Base-by-base conservation (phyloP, 1,140 invertebrate species). In the Orius laevigatus region DNA sequence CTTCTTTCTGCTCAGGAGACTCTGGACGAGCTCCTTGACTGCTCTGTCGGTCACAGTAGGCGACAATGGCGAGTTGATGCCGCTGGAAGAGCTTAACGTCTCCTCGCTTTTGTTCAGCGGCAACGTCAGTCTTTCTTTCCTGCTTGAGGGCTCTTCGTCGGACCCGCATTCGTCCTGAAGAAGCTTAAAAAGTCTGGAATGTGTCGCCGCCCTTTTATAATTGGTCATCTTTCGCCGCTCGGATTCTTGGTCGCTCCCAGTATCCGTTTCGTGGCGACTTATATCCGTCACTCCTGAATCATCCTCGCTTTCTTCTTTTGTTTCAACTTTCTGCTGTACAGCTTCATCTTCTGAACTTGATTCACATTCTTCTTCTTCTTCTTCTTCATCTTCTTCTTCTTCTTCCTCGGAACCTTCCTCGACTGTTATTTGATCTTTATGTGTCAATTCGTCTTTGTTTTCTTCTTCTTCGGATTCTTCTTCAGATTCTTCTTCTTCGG, bases 281-380 rank as follows among this genome's bases (percentile, higher is more conserved):
- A 79, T 69, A 57, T 81, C 78, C 2, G 76, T 80, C 0, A 81
- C 76, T 9, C 78, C 79, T 6, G 78, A 81, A 58, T 81, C 78
- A 39, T 76, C 73, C 54, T 81, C 78, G 32, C 70, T 72, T 52
- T 74, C 70, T 1, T 71, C 70, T 32, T 65, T 61, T 10, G 58
- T 44, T 45, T 54, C 32, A 1, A 43, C 11, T 55, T 55, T 50
- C 43, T 53, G 31, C 46, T 44, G 1, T 16, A 46, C 18, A n/a
- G 43, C 52, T 39, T 59, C 55, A 38, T 54, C 52, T 18, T 49
- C 46, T 38, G 51, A 51, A 41, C 51, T 36, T 36, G 47, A 40
- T 41, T 44, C 42, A 8, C 9, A 42, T n/a, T 35, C 36, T 46
- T 47, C 40, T 32, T 35, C 35, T 12, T 51, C 50, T 1, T 49